phyloP scores from a whole-genome alignment of 2,113 vertebrate genomes.

The Struthidea cinerea region DNA sequence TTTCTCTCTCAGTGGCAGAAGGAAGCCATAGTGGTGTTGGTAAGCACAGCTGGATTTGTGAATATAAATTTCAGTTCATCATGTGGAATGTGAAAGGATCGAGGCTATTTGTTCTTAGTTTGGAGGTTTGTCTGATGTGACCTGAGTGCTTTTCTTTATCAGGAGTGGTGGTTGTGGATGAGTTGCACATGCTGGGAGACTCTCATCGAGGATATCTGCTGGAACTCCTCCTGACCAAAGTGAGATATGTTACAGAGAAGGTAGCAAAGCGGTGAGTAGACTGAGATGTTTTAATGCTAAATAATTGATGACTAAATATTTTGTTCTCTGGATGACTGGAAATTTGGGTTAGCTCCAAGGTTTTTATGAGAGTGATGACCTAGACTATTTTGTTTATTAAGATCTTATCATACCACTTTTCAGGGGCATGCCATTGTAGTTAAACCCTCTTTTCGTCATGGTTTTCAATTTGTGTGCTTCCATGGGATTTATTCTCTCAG shows the following conservation, averaged over 20 bases:
- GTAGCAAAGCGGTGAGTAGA: slow-evolving; percentile 71
- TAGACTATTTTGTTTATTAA: neutral
- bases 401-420: neutral
- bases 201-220: slow-evolving; percentile 90
- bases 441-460: neutral
- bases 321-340: neutral
- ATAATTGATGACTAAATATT: neutral
- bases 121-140: neutral
- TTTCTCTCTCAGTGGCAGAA: neutral
- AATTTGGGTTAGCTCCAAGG: neutral
- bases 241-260: slow-evolving; percentile 85
- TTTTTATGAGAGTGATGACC: neutral
- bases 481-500: neutral
- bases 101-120: neutral
- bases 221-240: slow-evolving; percentile 92
- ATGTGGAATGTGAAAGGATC: neutral
- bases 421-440: neutral
- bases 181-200: slow-evolving; percentile 95
- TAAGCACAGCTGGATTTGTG: neutral
- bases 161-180: slow-evolving; percentile 96
- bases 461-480: neutral
- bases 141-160: slow-evolving; percentile 7
- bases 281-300: neutral
- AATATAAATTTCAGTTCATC: neutral
- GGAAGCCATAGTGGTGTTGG: neutral